A percentile compares a stretch with the other conserved stretches of the same genome.
Conservation (phyloP, 2,888 invertebrate genomes). For the Baronia brevicornis region DNA sequence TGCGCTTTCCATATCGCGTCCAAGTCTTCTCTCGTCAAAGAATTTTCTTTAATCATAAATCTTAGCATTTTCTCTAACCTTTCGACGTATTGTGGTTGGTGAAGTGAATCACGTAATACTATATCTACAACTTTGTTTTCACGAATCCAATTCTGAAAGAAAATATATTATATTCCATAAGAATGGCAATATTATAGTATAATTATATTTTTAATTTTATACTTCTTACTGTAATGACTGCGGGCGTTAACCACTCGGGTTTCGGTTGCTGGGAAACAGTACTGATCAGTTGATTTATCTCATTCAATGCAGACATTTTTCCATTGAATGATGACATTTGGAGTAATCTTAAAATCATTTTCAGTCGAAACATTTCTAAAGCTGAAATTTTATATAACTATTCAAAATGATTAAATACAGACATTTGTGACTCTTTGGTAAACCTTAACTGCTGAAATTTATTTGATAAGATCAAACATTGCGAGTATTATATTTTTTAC, state of each 20-base stretch:
- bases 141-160: constrained; percentile 96
- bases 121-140: constrained; percentile 97
- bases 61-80: constrained; percentile 97
- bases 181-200: background rate
- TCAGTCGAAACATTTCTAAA: constrained; percentile 95
- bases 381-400: too few species aligned
- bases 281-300: constrained; percentile 97
- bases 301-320: constrained; percentile 98
- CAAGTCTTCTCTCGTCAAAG: constrained; percentile 91
- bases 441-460: too few species aligned
- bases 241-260: constrained; percentile 94
- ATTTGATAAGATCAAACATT: too few species aligned
- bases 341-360: constrained; percentile 94
- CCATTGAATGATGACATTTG: constrained; percentile 99
- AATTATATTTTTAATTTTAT: background rate
- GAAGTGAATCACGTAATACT: constrained; percentile 94
- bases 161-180: background rate
- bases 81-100: constrained; percentile 98
- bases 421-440: too few species aligned
- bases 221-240: constrained; percentile 90
- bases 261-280: constrained; percentile 94
- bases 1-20: constrained; percentile 98
- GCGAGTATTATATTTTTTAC: too few species aligned
- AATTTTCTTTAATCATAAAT: constrained; percentile 95
- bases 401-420: too few species aligned